Evolutionary conservation across 2,113 vertebrate species (phyloP), one percentile per base, ranked within the genome.

Genomic region (Steatornis caripensis): DNA sequence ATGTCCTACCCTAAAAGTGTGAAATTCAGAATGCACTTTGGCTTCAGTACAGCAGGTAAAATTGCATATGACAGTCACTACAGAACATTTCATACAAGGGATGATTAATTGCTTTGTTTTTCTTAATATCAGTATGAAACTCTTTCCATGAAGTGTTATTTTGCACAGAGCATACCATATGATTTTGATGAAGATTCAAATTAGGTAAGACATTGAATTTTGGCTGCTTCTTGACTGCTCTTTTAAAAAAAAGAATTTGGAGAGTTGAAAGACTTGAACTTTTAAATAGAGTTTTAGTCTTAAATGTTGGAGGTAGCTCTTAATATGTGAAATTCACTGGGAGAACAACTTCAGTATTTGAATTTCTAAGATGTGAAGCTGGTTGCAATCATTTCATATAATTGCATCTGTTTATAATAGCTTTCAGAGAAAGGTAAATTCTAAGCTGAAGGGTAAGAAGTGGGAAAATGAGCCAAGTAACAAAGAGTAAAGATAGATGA

Each of bases 21-120:
- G 85, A 96, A 96, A 93, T 85, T 90, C 62, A 91, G 77, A 87
- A 82, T 58, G 48, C 90, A 62, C 65, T 91, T 82, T 83, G 78
- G 51, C 64, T 96, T 89, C 71, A 75, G 36, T 86, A 72, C 51
- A 89, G 49, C 66, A 95, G 61, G 74, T 87, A 90, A 97, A 97
- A 93, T 86, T 76, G 82, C 77, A 62, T 91, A 68, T 96, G 77
- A 90, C 80, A 90, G 53, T 80, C 87, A 68, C 65, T 89, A 29
- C 81, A 94, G 89, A 95, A 84, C 32, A 65, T 93, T 97, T 82
- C 64, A 69, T 90, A 55, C 15, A 62, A 18, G 51, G 23, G 61
- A 92, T 96, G 92, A 97, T 95, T 95, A 97, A 97, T 96, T 93
- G 71, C 36, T 84, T 96, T 94, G 68, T 34, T 87, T 93, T 88